Evolutionary conservation across 2,888 invertebrate genomes (phyloP).

Genomic region (Drosophila bunnanda): DNA sequence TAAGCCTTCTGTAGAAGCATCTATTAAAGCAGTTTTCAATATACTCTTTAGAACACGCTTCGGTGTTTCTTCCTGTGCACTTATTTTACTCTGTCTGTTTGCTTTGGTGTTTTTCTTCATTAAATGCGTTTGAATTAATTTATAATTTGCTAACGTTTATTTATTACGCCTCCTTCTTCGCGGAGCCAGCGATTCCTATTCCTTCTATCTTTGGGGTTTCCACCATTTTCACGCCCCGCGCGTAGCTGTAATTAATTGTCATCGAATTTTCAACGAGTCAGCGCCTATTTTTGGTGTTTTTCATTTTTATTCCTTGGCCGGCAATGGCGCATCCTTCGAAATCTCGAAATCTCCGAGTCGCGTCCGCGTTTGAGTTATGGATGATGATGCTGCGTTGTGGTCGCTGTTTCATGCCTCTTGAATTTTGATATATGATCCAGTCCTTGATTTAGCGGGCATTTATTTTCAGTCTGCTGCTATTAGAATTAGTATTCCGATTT

Average conservation of each 20-base stretch:
- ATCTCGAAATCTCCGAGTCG: slow-evolving; percentile 9
- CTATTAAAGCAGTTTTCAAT: background rate
- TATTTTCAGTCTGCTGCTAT: slow-evolving; percentile 1
- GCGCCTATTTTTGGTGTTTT: slow-evolving; percentile 60
- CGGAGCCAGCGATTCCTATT: slow-evolving; percentile 22
- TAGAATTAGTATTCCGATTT: too few species aligned
- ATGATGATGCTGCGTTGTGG: slow-evolving; percentile 15
- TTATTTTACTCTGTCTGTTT: slow-evolving; percentile 43
- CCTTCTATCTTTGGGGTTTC: slow-evolving; percentile 19
- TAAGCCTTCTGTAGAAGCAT: background rate
- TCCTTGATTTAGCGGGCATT: background rate
- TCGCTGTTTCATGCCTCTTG: slow-evolving; percentile 17
- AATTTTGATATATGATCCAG: slow-evolving; percentile 22
- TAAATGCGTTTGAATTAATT: slow-evolving; percentile 79
- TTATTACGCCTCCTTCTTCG: slow-evolving; percentile 57
- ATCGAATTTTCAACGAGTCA: slow-evolving; percentile 78
- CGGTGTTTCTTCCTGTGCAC: background rate
- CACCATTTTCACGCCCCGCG: slow-evolving; percentile 73
- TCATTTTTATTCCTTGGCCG: slow-evolving; percentile 12
- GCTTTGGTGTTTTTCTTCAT: slow-evolving; percentile 72
- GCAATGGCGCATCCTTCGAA: slow-evolving; percentile 18
- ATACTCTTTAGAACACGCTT: background rate
- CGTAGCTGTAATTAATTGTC: slow-evolving; percentile 79
- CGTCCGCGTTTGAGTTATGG: slow-evolving; percentile 23
- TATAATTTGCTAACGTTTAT: slow-evolving; percentile 80